Evolutionary conservation across 1,140 invertebrate species (phyloP).

Genomic region (Drusus annulatus): DNA sequence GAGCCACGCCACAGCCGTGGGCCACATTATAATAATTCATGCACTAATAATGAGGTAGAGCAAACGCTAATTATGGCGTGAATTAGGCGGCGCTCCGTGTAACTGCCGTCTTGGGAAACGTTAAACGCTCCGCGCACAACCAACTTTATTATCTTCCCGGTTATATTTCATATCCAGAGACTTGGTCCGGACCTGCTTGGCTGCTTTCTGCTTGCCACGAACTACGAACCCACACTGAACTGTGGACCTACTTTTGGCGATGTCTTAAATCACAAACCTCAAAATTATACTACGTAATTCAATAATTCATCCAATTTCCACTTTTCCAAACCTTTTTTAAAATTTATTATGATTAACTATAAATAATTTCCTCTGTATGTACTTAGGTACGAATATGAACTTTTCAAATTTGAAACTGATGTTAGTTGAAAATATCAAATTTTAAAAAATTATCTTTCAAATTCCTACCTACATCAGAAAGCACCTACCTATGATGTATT

Average conservation of each 20-base stretch:
- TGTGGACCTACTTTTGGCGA: constrained; percentile 11
- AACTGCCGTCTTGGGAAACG: constrained; percentile 58
- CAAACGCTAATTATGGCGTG: constrained; percentile 60
- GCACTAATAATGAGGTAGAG: constrained; percentile 60
- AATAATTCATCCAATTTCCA: no score
- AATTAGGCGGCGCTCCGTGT: constrained; percentile 56
- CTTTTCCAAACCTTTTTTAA: no score
- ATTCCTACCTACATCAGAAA: no score
- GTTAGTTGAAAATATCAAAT: no score
- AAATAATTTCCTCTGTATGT: no score
- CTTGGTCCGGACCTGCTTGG: constrained; percentile 28
- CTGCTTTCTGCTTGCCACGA: neutral
- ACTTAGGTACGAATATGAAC: no score
- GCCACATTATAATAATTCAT: constrained; percentile 59
- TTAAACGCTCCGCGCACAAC: constrained; percentile 48
- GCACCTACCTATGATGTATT: no score
- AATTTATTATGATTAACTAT: no score
- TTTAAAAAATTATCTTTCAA: no score
- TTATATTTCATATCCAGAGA: constrained; percentile 54
- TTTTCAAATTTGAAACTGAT: no score
- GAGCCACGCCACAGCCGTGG: constrained; percentile 22
- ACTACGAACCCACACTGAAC: no score
- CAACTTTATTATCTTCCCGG: constrained; percentile 58
- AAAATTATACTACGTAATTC: no score
- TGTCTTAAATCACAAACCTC: constrained; percentile 18